Percentiles rank a stretch among this genome's conserved stretches.
Evolutionary conservation across 2,113 vertebrate species (phyloP).

Genomic region (Casuarius casuarius): DNA sequence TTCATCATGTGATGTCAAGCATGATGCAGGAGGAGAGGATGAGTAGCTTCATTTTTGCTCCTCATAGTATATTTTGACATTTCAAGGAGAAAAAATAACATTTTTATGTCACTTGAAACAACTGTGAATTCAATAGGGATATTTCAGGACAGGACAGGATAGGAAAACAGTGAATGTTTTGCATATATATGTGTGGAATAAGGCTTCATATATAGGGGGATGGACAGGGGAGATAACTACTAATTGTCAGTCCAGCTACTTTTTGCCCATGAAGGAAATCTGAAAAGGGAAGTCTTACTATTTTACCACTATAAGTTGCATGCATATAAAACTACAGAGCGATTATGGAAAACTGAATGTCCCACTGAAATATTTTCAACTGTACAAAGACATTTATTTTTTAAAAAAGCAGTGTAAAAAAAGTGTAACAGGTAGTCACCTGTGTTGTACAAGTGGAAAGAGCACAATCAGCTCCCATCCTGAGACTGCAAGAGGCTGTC

Average conservation of each 20-base stretch:
- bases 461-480: background rate
- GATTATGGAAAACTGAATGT: background rate
- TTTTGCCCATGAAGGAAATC: background rate
- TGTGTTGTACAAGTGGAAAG: background rate
- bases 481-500: background rate
- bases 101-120: background rate
- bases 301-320: background rate
- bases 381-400: background rate
- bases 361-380: background rate
- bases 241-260: background rate
- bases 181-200: accelerated
- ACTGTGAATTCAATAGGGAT: background rate
- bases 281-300: background rate
- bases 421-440: background rate
- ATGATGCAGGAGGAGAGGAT: background rate
- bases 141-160: background rate
- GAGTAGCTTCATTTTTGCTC: background rate
- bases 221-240: background rate
- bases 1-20: background rate
- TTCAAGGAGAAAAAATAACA: background rate
- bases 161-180: background rate
- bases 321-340: background rate
- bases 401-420: background rate
- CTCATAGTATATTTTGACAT: background rate
- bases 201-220: background rate